Percentiles rank a stretch among this genome's conserved stretches.
Evolutionary conservation across 2,797 vertebrate genomes (phyloP).

Genomic region (Microctenopoma lineatum): DNA sequence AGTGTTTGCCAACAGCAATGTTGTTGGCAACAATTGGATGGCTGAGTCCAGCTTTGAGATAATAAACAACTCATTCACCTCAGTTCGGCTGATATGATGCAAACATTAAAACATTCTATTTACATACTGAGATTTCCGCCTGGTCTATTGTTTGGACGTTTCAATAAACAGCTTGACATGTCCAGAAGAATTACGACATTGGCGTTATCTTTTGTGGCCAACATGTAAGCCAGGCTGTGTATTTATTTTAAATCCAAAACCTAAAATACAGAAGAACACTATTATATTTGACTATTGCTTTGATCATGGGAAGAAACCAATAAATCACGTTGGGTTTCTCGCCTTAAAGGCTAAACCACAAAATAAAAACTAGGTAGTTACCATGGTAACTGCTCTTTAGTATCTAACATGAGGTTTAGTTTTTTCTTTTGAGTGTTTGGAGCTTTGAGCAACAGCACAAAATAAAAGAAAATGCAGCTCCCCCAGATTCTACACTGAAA

Average conservation of each 20-base stretch:
- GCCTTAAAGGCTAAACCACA: not conserved
- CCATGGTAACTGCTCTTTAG: not conserved
- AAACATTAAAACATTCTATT: slow-evolving; percentile 39
- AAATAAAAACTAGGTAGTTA: not conserved
- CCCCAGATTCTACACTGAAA: not conserved
- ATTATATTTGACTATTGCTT: slow-evolving; percentile 10
- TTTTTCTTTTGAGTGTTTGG: slow-evolving; percentile 3
- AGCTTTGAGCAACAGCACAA: not conserved
- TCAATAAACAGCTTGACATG: slow-evolving; percentile 58
- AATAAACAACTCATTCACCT: slow-evolving; percentile 54
- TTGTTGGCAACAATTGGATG: slow-evolving; percentile 41
- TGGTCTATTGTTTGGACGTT: slow-evolving; percentile 64
- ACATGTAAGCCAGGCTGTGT: slow-evolving; percentile 29
- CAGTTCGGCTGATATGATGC: slow-evolving; percentile 29
- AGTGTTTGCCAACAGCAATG: slow-evolving; percentile 29
- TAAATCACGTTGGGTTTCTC: slow-evolving; percentile 7
- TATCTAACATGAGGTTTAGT: slow-evolving; percentile 2
- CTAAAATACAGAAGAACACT: slow-evolving; percentile 19
- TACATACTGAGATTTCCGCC: slow-evolving; percentile 40
- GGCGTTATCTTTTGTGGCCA: slow-evolving; percentile 39
- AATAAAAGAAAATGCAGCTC: not conserved
- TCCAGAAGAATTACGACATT: slow-evolving; percentile 41
- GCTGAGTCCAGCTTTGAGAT: slow-evolving; percentile 25
- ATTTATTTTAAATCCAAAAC: slow-evolving; percentile 31
- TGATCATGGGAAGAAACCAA: slow-evolving; percentile 9